Evolutionary conservation across 1,140 invertebrate species (phyloP).

Genomic region (Ceratitis capitata): DNA sequence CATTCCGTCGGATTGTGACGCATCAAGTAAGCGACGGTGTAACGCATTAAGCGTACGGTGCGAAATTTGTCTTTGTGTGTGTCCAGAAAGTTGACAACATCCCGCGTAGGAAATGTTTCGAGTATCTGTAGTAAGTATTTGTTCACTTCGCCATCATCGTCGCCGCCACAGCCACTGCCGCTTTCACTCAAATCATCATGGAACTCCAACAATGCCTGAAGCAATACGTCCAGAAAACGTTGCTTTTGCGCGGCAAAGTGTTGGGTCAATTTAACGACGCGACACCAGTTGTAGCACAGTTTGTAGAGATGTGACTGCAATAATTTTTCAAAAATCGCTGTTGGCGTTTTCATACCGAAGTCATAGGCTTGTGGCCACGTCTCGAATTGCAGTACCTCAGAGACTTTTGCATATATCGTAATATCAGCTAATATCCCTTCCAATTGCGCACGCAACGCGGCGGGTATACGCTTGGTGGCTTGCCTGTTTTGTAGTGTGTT

Average conservation of each 20-base stretch:
- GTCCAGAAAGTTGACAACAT: constrained; percentile 71
- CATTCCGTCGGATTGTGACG: constrained; percentile 66
- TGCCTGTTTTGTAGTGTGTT: constrained; percentile 53
- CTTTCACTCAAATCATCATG: constrained; percentile 46
- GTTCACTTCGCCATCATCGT: constrained; percentile 65
- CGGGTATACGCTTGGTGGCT: constrained; percentile 55
- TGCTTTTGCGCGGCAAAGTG: constrained; percentile 61
- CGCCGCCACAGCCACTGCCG: not conserved
- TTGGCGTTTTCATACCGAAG: constrained; percentile 66
- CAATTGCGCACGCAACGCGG: constrained; percentile 52
- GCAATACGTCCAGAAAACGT: constrained; percentile 49
- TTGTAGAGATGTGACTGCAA: constrained; percentile 68
- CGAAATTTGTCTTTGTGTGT: constrained; percentile 72
- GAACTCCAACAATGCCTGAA: constrained; percentile 51
- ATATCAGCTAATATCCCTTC: constrained; percentile 66
- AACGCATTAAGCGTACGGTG: constrained; percentile 71
- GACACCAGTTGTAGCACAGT: constrained; percentile 72
- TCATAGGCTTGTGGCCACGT: constrained; percentile 65
- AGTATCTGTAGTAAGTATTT: constrained; percentile 60
- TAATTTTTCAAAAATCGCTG: constrained; percentile 67
- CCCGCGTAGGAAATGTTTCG: constrained; percentile 64
- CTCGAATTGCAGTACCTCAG: constrained; percentile 63
- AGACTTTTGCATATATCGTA: constrained; percentile 66
- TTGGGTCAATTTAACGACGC: constrained; percentile 65
- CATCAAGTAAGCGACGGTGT: constrained; percentile 71